Evolutionary conservation across 2,888 invertebrate genomes (phyloP).

Genomic region (Dicranocentrus wangi): DNA sequence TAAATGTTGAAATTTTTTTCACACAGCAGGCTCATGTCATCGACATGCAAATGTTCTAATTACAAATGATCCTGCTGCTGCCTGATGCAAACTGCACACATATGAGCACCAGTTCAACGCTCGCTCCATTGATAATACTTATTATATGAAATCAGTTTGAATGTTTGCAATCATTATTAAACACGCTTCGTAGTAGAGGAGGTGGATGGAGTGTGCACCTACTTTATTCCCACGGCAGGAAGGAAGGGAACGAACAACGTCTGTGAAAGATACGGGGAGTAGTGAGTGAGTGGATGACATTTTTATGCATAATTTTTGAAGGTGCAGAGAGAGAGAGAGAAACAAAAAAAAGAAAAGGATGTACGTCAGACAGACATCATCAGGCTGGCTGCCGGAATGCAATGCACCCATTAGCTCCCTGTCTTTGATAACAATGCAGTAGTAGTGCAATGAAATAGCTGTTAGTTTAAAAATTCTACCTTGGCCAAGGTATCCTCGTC

Average conservation of each 20-base stretch:
- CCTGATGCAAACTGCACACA: background rate
- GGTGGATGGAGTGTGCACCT: background rate
- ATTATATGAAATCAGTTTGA: slow-evolving; percentile 25
- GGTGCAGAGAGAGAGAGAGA: background rate
- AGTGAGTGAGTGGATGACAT: too few relatives aligned
- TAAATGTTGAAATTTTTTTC: background rate
- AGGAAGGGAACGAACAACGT: too few relatives aligned
- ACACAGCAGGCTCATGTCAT: slow-evolving; percentile 33
- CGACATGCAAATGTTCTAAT: slow-evolving; percentile 43
- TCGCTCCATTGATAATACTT: slow-evolving; percentile 46
- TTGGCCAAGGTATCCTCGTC: slow-evolving; percentile 53
- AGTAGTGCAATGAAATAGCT: background rate
- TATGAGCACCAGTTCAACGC: slow-evolving; percentile 39
- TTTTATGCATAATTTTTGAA: slow-evolving; percentile 3
- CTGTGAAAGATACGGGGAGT: too few relatives aligned
- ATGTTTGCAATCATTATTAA: background rate
- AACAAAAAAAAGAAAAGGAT: too few relatives aligned
- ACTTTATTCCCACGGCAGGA: too few relatives aligned
- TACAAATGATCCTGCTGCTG: slow-evolving; percentile 21
- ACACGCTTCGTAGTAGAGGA: background rate
- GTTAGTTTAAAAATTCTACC: too few relatives aligned
- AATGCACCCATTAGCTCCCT: too few relatives aligned
- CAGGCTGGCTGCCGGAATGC: too few relatives aligned
- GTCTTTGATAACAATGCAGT: too few relatives aligned
- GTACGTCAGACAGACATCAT: too few relatives aligned